These are phyloP conservation scores for Hermetia illucens DNA, from an alignment of 1,140 invertebrate species.

Conservation along the genomic window DNA sequence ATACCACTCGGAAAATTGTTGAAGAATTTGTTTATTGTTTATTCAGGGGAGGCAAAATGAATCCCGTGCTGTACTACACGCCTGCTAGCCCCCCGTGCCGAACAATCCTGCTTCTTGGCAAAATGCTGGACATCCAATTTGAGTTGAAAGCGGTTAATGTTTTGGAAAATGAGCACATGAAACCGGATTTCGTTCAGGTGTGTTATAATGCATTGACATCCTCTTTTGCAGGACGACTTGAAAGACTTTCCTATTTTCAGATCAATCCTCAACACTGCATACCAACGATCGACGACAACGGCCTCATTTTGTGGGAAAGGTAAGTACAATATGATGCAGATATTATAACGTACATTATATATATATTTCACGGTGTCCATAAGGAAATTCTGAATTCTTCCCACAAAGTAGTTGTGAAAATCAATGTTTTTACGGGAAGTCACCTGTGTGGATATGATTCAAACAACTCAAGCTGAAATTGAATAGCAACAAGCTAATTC, in stretches of 20 bases:
- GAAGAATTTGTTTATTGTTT: conserved; percentile 29
- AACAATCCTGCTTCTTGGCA: conserved; percentile 35
- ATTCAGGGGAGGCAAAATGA: conserved; percentile 32
- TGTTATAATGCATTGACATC: conserved; percentile 3
- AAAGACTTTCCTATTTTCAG: conserved; percentile 16
- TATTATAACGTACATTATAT: not conserved
- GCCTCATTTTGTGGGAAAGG: conserved; percentile 45
- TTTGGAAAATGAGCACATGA: conserved; percentile 35
- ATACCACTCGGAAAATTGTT: conserved; percentile 15
- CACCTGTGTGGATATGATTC: no score
- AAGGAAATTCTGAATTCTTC: no score
- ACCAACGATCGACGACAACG: conserved; percentile 52
- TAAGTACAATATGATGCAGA: conserved; percentile 11
- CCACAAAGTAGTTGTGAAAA: no score
- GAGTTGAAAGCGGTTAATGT: conserved; percentile 38
- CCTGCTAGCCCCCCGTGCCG: conserved; percentile 38
- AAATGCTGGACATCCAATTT: conserved; percentile 36
- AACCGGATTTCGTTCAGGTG: conserved; percentile 34
- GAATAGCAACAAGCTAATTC: no score
- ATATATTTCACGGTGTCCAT: not conserved
- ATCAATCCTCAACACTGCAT: conserved; percentile 52
- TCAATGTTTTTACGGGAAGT: no score
- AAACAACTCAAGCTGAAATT: no score
- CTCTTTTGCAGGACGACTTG: not conserved
- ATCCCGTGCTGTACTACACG: conserved; percentile 43